Percentiles rank a stretch among this genome's conserved stretches.
Conservation (phyloP, 2,888 invertebrate genomes). For the Ectemnius cavifrons region DNA sequence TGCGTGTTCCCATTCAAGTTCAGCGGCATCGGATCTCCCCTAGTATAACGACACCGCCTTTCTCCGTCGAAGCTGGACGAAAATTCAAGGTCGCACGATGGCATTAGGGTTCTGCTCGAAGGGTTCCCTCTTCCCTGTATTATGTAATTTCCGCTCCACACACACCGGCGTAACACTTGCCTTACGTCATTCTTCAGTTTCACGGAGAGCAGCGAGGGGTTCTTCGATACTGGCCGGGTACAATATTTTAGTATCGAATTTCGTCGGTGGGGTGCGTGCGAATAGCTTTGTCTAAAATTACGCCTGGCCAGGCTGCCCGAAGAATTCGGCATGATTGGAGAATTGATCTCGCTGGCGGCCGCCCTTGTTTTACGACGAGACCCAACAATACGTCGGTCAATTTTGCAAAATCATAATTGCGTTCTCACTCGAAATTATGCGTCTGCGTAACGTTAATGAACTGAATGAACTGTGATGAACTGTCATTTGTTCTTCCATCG, state of each 20-base stretch:
- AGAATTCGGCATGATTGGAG: background rate
- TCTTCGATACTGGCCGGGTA: background rate
- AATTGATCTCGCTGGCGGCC: background rate
- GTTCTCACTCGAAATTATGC: background rate
- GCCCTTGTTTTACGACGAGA: conserved; percentile 4
- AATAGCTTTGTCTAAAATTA: conserved; percentile 7
- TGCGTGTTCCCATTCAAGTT: background rate
- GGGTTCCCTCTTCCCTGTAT: background rate
- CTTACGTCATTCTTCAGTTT: conserved; percentile 2
- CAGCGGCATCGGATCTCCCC: too few species aligned
- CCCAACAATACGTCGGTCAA: background rate
- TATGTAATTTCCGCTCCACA: background rate
- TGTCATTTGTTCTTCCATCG: too few species aligned
- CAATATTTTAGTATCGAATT: conserved; percentile 6
- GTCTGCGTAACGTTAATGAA: too few species aligned
- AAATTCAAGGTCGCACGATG: background rate
- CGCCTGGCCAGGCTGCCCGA: conserved; percentile 5
- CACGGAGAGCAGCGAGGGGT: background rate
- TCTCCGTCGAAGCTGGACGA: background rate
- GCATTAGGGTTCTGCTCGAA: background rate
- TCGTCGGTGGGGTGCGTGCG: conserved; percentile 4
- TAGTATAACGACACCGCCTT: background rate
- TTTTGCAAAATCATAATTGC: background rate
- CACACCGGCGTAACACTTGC: conserved; percentile 1
- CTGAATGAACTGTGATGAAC: too few species aligned